Evolutionary conservation across 2,113 vertebrate genomes (phyloP).

Genomic region (Ranitomeya imitator): DNA sequence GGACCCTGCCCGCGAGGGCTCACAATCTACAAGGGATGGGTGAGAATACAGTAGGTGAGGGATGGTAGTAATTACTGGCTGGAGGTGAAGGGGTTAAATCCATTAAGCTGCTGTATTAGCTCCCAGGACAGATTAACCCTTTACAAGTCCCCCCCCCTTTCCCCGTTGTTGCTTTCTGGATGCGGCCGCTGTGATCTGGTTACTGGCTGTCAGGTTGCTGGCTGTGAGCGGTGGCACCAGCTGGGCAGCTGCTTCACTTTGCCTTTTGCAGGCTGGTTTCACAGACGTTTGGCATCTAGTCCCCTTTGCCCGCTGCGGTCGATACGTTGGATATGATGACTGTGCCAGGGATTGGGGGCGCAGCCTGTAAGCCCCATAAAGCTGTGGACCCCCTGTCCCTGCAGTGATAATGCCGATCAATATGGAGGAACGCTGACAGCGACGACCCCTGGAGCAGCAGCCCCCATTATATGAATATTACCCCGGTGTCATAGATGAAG

Average conservation of each 20-base stretch:
- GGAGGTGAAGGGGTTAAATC: background rate
- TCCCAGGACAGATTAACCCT: background rate
- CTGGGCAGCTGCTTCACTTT: conserved; percentile 12
- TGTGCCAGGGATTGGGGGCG: conserved; percentile 29
- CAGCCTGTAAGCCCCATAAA: conserved; percentile 44
- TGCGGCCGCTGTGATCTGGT: background rate
- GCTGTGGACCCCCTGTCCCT: background rate
- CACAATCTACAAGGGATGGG: too few relatives aligned
- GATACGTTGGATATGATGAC: conserved; percentile 21
- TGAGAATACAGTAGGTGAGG: too few relatives aligned
- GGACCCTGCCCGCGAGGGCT: too few relatives aligned
- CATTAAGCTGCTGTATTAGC: background rate
- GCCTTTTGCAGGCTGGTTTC: conserved; percentile 32
- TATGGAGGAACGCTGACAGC: too few relatives aligned
- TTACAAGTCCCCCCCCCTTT: background rate
- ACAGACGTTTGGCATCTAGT: conserved; percentile 40
- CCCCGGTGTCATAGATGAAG: too few relatives aligned
- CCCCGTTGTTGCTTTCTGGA: background rate
- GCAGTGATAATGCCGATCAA: background rate
- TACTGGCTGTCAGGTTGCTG: conserved; percentile 1
- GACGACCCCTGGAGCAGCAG: too few relatives aligned
- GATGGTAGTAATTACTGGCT: background rate
- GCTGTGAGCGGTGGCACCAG: background rate
- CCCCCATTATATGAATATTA: too few relatives aligned
- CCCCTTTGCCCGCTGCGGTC: conserved; percentile 34